Conservation (phyloP, 2,797 vertebrate species). For the Coregonus sp. region DNA sequence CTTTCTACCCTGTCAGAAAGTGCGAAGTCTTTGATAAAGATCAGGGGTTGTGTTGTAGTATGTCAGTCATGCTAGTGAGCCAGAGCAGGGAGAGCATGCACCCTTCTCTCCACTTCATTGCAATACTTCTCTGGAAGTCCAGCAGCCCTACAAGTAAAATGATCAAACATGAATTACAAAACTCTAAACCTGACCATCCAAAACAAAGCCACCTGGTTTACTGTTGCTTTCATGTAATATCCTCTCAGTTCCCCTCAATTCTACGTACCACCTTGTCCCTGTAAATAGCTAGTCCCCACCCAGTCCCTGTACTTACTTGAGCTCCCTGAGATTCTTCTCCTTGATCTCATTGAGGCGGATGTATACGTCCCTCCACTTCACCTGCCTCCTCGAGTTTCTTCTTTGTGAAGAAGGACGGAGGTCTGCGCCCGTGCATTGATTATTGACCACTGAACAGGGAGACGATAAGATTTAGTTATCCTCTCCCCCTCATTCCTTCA, state of each 20-base stretch:
- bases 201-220: no score
- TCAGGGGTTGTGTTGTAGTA: conserved; percentile 33
- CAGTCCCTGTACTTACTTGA: conserved; percentile 75
- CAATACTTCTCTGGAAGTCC: conserved; percentile 87
- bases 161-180: conserved; percentile 24
- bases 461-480: no score
- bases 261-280: not conserved
- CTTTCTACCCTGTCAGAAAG: not conserved
- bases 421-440: no score
- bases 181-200: not conserved
- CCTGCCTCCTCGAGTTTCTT: no score
- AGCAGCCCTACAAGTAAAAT: conserved; percentile 67
- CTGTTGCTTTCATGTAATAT: not conserved
- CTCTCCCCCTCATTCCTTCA: no score
- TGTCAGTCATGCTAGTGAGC: conserved; percentile 37
- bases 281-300: not conserved
- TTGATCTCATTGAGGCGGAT: conserved; percentile 77
- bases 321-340: conserved; percentile 83
- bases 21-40: not conserved
- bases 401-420: no score
- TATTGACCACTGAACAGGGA: no score
- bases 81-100: conserved; percentile 29
- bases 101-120: conserved; percentile 77
- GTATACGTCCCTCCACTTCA: no score
- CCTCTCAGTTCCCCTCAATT: not conserved